These are phyloP conservation scores for Arizona elegans DNA, from an alignment of 2,113 vertebrate species.

Conservation along the genomic window DNA sequence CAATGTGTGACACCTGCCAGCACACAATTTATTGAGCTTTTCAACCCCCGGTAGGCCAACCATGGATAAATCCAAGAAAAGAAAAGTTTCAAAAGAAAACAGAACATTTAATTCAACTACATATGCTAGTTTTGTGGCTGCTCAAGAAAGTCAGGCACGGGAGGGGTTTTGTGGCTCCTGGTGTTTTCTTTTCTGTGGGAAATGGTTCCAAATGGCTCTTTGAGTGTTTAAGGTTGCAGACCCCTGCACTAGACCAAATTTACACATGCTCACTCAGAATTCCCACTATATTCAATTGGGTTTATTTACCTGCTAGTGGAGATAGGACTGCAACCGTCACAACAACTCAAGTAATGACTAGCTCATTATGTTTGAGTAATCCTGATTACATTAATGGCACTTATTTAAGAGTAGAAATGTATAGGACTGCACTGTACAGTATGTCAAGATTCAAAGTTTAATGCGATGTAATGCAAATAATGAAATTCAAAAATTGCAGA, in stretches of 20 bases:
- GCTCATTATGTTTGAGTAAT: background rate
- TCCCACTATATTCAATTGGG: background rate
- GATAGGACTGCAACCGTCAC: background rate
- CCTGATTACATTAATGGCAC: background rate
- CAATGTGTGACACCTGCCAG: too few species aligned
- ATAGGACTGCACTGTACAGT: background rate
- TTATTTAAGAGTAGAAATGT: background rate
- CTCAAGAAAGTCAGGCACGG: too few species aligned
- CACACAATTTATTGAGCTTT: too few species aligned
- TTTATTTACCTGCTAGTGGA: background rate
- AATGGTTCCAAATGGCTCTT: too few species aligned
- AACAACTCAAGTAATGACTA: background rate
- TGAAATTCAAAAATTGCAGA: background rate
- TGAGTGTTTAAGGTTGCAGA: too few species aligned
- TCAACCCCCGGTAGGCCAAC: too few species aligned
- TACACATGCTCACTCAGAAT: background rate
- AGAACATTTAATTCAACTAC: too few species aligned
- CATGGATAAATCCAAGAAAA: too few species aligned
- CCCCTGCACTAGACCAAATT: background rate
- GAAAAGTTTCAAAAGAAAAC: too few species aligned
- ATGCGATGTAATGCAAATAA: background rate
- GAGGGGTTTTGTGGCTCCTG: too few species aligned
- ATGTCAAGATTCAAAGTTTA: background rate
- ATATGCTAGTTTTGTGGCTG: too few species aligned
- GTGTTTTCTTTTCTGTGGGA: too few species aligned